These are phyloP conservation scores for Euwallacea fornicatus DNA, from an alignment of 1,140 invertebrate species.

Conservation along the genomic window DNA sequence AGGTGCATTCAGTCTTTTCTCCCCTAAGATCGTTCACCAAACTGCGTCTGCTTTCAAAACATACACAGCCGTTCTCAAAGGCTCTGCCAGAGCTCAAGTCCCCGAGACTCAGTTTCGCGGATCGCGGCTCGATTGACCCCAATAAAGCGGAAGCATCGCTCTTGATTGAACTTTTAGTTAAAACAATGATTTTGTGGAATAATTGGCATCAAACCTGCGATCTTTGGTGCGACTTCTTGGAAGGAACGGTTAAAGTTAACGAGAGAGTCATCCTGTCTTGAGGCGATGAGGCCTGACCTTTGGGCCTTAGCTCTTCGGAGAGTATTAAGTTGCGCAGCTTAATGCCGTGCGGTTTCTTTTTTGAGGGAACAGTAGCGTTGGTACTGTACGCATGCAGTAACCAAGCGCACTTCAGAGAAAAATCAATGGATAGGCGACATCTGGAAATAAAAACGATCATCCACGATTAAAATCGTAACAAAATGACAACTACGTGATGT, in stretches of 20 bases:
- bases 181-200: not conserved
- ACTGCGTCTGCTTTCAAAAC: conserved; percentile 65
- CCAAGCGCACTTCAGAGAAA: conserved; percentile 95
- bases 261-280: conserved; percentile 55
- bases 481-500: too few relatives aligned
- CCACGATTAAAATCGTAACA: too few relatives aligned
- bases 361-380: conserved; percentile 70
- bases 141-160: conserved; percentile 44
- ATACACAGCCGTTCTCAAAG: conserved; percentile 95
- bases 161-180: conserved; percentile 7
- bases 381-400: conserved; percentile 91
- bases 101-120: conserved; percentile 73
- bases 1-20: conserved; percentile 71
- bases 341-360: conserved; percentile 81
- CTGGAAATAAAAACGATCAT: conserved; percentile 55
- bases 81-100: conserved; percentile 91
- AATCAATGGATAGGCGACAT: conserved; percentile 91
- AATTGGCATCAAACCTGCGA: conserved; percentile 55
- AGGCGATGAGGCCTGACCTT: conserved; percentile 45
- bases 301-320: conserved; percentile 79
- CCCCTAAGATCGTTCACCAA: conserved; percentile 75
- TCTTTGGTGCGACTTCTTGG: conserved; percentile 70
- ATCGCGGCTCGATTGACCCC: conserved; percentile 77
- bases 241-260: conserved; percentile 41
- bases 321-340: conserved; percentile 87